These are phyloP conservation scores for Clarias macrocephalus DNA, from an alignment of 2,113 vertebrate species.

Conservation along the genomic window DNA sequence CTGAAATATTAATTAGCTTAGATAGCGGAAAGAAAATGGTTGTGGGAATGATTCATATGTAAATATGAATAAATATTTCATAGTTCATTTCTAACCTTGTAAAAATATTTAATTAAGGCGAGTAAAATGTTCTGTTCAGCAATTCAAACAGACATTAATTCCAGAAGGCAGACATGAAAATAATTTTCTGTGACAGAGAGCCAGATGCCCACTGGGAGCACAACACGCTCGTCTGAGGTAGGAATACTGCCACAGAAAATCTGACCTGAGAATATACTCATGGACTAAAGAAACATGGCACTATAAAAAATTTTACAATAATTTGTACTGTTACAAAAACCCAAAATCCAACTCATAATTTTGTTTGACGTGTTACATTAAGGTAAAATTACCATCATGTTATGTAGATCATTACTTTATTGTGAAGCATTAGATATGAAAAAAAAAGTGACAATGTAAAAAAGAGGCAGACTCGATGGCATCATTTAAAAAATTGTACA, in stretches of 20 bases:
- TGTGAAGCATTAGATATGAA: too few species aligned
- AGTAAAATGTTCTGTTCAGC: constrained; percentile 6
- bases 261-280: too few species aligned
- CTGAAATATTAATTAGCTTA: constrained; percentile 75
- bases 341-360: too few species aligned
- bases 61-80: constrained; percentile 33
- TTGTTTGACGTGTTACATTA: too few species aligned
- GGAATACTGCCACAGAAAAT: constrained; percentile 17
- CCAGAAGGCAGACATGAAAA: constrained; percentile 1
- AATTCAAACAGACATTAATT: constrained; percentile 21
- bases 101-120: constrained; percentile 20
- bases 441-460: too few species aligned
- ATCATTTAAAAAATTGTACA: too few species aligned
- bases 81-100: constrained; percentile 21
- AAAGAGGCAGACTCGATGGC: too few species aligned
- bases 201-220: not conserved
- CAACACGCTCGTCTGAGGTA: not conserved
- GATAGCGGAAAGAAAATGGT: constrained; percentile 53
- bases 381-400: too few species aligned
- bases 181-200: constrained; percentile 23
- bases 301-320: too few species aligned
- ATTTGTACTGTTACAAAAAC: too few species aligned
- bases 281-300: too few species aligned
- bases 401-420: too few species aligned
- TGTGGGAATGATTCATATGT: constrained; percentile 21